Evolutionary conservation across 2,888 invertebrate genomes (phyloP).

Genomic region (Archips xylosteana): DNA sequence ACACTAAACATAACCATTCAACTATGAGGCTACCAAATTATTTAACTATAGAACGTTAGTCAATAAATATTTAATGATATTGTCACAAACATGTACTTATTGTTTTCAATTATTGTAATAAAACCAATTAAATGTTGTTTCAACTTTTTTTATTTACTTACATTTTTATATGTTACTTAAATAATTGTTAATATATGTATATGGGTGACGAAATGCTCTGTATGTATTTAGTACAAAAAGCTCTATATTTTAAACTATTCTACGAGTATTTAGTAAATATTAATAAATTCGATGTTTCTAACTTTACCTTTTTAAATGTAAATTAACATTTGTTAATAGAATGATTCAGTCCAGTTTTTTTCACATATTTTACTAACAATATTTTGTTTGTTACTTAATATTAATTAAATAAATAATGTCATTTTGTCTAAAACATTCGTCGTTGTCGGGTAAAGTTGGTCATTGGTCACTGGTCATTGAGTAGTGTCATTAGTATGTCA

Average conservation of each 20-base stretch:
- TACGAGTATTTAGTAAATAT: background rate
- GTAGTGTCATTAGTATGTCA: background rate
- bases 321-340: no score
- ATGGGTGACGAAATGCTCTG: no score
- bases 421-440: background rate
- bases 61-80: no score
- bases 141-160: background rate
- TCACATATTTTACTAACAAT: background rate
- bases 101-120: conserved; percentile 6
- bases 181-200: background rate
- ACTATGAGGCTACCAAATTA: background rate
- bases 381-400: background rate
- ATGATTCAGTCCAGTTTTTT: no score
- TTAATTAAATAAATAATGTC: background rate
- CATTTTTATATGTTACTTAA: background rate
- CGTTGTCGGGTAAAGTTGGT: no score
- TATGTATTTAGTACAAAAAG: no score
- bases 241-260: no score
- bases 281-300: conserved; percentile 31
- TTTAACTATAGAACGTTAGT: background rate
- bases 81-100: background rate
- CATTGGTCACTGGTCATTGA: no score
- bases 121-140: background rate
- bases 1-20: no score
- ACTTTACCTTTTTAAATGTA: background rate